Conservation (phyloP, 2,113 vertebrate genomes). For the Hydrochoerus hydrochaeris region DNA sequence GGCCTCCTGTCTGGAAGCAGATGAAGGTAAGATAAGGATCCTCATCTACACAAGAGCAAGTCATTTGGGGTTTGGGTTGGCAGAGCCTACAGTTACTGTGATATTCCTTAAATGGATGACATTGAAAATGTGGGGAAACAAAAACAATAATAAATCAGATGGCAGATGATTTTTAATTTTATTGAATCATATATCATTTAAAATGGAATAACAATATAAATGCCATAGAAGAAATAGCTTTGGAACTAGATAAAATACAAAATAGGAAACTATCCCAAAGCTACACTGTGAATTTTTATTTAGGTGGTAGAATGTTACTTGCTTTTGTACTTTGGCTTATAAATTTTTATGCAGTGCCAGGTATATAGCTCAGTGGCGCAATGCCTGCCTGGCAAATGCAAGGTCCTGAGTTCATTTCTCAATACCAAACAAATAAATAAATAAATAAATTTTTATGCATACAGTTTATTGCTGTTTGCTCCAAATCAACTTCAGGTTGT, state of each 20-base stretch:
- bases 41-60: accelerated
- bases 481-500: background rate
- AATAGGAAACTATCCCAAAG: background rate
- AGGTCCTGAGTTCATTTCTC: no score
- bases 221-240: background rate
- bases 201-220: background rate
- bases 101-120: background rate
- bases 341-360: background rate
- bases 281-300: background rate
- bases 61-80: no score
- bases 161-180: background rate
- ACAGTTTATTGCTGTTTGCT: background rate
- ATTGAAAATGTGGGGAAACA: background rate
- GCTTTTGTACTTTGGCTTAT: background rate
- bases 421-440: no score
- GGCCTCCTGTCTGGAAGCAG: background rate
- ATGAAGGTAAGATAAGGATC: conserved; percentile 73
- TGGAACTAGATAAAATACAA: background rate
- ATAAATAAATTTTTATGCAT: background rate
- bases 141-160: background rate
- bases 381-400: no score
- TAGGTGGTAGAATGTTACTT: background rate
- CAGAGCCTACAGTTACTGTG: background rate
- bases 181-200: background rate
- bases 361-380: no score